These are phyloP conservation scores for Sceliomorpha sp. DNA, from an alignment of 2,888 invertebrate species.

Conservation along the genomic window DNA sequence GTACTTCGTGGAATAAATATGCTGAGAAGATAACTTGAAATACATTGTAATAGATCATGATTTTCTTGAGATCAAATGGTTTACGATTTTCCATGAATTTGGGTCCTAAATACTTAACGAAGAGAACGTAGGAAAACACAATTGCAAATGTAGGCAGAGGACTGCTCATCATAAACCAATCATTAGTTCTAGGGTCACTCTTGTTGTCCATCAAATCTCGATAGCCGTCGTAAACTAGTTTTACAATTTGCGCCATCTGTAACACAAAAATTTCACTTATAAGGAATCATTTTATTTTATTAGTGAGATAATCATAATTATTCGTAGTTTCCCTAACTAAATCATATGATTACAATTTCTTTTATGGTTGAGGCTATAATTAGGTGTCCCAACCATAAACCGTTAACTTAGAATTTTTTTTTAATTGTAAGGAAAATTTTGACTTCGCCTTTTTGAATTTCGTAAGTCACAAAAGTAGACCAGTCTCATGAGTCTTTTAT, in stretches of 20 bases:
- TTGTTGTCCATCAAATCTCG: conserved; percentile 91
- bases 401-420: neutral
- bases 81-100: conserved; percentile 92
- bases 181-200: conserved; percentile 90
- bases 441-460: no score
- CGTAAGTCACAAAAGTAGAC: conserved; percentile 17
- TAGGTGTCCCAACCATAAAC: no score
- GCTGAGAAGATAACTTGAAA: conserved; percentile 89
- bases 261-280: conserved; percentile 38
- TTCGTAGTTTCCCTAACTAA: no score
- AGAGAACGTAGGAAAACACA: conserved; percentile 88
- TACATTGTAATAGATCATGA: conserved; percentile 91
- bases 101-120: conserved; percentile 89
- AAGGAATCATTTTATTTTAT: neutral
- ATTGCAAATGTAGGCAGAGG: conserved; percentile 88
- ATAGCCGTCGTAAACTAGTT: conserved; percentile 86
- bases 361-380: no score
- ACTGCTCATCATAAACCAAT: conserved; percentile 90
- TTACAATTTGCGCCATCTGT: conserved; percentile 84
- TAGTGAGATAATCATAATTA: no score
- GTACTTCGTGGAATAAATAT: conserved; percentile 89
- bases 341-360: no score
- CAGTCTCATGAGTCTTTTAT: conserved; percentile 19
- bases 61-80: conserved; percentile 87
- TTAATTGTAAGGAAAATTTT: no score